Evolutionary conservation across 2,888 invertebrate species (phyloP).

Genomic region (Spilarctia lutea): DNA sequence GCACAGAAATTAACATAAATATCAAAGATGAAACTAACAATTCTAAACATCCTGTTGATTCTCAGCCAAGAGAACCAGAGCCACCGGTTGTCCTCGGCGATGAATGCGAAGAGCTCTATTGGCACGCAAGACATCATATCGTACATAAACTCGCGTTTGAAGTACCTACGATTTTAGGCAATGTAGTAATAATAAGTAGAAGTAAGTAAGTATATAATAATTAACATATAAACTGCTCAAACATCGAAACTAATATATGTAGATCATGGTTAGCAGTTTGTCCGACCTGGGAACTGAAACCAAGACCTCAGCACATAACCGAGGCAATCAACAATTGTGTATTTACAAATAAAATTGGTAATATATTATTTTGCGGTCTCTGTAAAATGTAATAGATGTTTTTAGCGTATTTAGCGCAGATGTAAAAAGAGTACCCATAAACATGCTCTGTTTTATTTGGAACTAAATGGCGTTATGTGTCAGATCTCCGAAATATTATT

Average conservation of each 20-base stretch:
- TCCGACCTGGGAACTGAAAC: no score
- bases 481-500: no score
- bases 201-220: no score
- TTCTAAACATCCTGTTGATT: constrained; percentile 69
- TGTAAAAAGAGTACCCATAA: no score
- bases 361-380: neutral
- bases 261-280: no score
- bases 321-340: neutral
- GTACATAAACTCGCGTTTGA: constrained; percentile 64
- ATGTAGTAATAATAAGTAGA: neutral
- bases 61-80: constrained; percentile 66
- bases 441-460: no score
- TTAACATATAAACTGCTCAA: no score
- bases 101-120: constrained; percentile 61
- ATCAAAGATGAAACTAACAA: constrained; percentile 51
- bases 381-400: neutral
- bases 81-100: constrained; percentile 41
- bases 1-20: neutral
- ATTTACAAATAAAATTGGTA: neutral
- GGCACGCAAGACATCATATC: constrained; percentile 71
- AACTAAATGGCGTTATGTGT: no score
- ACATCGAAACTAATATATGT: no score
- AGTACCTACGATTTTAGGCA: constrained; percentile 59
- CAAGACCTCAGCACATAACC: no score
- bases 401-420: neutral